Evolutionary conservation across 2,113 vertebrate species (phyloP).

Genomic region (Chionis minor): DNA sequence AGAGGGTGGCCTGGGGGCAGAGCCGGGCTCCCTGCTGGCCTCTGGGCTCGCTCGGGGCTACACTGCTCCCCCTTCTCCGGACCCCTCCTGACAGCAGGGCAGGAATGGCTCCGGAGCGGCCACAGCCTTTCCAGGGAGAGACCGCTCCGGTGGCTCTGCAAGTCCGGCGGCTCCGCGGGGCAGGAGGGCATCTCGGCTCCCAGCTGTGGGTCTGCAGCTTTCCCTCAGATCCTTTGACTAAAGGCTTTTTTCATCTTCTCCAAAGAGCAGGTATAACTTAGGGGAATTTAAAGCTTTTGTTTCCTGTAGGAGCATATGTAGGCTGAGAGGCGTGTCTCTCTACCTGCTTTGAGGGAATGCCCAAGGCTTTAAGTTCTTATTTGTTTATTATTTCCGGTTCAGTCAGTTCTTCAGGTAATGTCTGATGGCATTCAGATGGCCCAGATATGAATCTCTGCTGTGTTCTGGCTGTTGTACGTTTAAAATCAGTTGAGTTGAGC

Average conservation of each 20-base stretch:
- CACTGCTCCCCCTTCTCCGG: background rate
- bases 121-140: too few species aligned
- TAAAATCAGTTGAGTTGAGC: background rate
- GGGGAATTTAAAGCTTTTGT: background rate
- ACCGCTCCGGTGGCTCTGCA: too few species aligned
- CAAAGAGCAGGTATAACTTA: background rate
- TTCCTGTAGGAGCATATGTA: background rate
- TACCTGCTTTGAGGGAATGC: background rate
- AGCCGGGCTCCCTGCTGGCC: background rate
- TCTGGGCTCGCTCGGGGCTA: rapidly evolving
- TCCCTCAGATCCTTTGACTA: background rate
- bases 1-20: too few species aligned
- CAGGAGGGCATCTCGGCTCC: background rate
- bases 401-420: background rate
- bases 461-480: background rate
- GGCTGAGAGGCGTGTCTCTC: background rate
- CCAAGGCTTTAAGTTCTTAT: background rate
- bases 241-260: background rate
- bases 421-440: background rate
- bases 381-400: background rate
- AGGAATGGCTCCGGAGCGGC: background rate
- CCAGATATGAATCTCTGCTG: background rate
- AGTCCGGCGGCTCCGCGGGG: too few species aligned
- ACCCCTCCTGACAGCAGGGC: background rate
- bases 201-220: background rate